Conservation (phyloP, 2,888 invertebrate genomes). For the Philereme vetulata region DNA sequence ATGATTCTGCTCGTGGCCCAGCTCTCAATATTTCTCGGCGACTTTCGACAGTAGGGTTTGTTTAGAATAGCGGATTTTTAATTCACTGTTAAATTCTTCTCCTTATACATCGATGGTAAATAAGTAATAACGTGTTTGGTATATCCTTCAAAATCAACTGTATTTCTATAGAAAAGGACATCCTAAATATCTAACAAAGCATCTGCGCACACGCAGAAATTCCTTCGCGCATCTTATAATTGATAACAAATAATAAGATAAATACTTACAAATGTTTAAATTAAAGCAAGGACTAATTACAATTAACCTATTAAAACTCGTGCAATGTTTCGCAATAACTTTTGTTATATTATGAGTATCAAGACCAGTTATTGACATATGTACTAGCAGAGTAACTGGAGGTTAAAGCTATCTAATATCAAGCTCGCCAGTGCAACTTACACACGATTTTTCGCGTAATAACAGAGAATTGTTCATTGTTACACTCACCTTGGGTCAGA, state of each 20-base stretch:
- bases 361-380: slow-evolving; percentile 4
- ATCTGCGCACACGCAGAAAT: no score
- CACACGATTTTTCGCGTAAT: slow-evolving; percentile 43
- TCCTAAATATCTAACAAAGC: no score
- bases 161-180: no score
- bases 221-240: slow-evolving; percentile 25
- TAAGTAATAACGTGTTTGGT: no score
- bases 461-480: slow-evolving; percentile 55
- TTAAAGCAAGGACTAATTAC: slow-evolving; percentile 13
- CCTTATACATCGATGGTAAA: no score
- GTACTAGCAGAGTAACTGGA: slow-evolving; percentile 28
- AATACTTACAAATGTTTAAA: no score
- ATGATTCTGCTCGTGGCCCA: no score
- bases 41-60: no score
- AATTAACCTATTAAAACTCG: slow-evolving; percentile 1
- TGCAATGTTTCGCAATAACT: slow-evolving; percentile 38
- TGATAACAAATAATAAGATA: slow-evolving; percentile 21
- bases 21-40: no score
- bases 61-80: no score
- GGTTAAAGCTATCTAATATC: slow-evolving; percentile 44
- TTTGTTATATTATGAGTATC: not conserved
- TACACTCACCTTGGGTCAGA: slow-evolving; percentile 76
- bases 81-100: no score
- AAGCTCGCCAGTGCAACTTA: slow-evolving; percentile 32
- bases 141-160: no score